Evolutionary conservation across 2,797 vertebrate genomes (phyloP).

Genomic region (Potorous gilbertii): DNA sequence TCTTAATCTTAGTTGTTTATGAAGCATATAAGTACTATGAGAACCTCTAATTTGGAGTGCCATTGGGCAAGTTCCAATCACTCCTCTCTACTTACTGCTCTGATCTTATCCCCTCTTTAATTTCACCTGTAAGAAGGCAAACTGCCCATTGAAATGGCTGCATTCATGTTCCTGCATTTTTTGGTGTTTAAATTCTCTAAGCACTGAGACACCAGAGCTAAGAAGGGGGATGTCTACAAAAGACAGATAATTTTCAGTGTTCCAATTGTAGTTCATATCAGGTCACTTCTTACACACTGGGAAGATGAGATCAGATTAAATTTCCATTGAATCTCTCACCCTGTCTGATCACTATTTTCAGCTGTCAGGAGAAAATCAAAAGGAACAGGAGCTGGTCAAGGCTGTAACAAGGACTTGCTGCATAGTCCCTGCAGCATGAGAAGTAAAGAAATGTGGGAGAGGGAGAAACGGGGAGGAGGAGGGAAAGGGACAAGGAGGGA

Average conservation of each 20-base stretch:
- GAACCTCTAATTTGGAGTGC: neutral
- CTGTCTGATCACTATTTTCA: conserved; percentile 62
- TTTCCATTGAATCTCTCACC: conserved; percentile 60
- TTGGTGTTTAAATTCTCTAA: conserved; percentile 37
- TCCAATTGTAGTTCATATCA: conserved; percentile 56
- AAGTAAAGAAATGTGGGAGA: neutral
- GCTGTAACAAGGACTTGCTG: conserved; percentile 3
- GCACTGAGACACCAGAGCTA: conserved; percentile 11
- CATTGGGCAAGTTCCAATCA: neutral
- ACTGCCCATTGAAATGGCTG: neutral
- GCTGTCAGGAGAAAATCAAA: conserved; percentile 36
- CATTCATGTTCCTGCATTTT: conserved; percentile 18
- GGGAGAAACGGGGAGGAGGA: neutral
- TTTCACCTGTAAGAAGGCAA: neutral
- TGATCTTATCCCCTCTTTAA: neutral
- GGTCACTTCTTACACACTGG: conserved; percentile 47
- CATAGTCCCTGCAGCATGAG: neutral
- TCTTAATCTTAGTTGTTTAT: neutral
- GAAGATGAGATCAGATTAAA: conserved; percentile 68
- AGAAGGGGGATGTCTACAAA: conserved; percentile 36
- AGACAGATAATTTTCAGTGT: conserved; percentile 52
- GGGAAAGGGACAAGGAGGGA: neutral
- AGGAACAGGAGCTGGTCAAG: conserved; percentile 42
- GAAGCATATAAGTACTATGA: neutral
- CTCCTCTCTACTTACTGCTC: neutral